phyloP scores from a whole-genome alignment of 2,797 vertebrate genomes.

The Kryptopterus vitreolus region DNA sequence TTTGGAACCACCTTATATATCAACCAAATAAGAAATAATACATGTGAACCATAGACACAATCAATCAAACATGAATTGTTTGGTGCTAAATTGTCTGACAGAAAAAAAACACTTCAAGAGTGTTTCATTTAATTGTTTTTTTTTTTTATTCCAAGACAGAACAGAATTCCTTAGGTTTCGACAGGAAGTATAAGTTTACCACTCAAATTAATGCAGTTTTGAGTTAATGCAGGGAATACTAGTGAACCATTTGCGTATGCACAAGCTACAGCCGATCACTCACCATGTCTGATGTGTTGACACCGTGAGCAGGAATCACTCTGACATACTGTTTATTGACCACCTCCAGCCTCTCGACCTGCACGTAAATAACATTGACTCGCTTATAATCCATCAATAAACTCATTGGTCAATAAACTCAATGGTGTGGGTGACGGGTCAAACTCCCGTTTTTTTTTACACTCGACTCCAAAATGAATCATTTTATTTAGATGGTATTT shows the following conservation, averaged over 20 bases:
- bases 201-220: too few species aligned
- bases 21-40: not conserved
- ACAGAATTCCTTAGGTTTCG: not conserved
- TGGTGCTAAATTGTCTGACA: too few species aligned
- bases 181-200: too few species aligned
- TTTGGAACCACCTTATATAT: not conserved
- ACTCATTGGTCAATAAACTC: not conserved
- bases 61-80: too few species aligned
- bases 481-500: not conserved
- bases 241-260: too few species aligned
- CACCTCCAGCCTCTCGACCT: slow-evolving; percentile 72
- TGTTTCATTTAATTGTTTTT: not conserved
- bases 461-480: not conserved
- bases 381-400: not conserved
- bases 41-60: too few species aligned
- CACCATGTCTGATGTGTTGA: slow-evolving; percentile 67
- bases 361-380: not conserved
- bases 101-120: not conserved
- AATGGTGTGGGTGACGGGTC: not conserved
- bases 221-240: too few species aligned
- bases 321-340: slow-evolving; percentile 71
- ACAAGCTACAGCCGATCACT: slow-evolving; percentile 39
- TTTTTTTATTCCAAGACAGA: not conserved
- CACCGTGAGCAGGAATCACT: slow-evolving; percentile 60
- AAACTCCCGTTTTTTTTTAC: not conserved